Percentiles rank a stretch among this genome's conserved stretches.
Evolutionary conservation across 2,113 vertebrate genomes (phyloP).

Genomic region (human): GRCh38 chr6:60244501-60245000

Average conservation of each 20-base stretch:
- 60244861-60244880: slow-evolving; percentile 21
- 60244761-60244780: slow-evolving; percentile 19
- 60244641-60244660: neutral
- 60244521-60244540: neutral
- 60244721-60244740: neutral
- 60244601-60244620: neutral
- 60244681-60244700: slow-evolving; percentile 27
- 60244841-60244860: slow-evolving; percentile 37
- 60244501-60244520: neutral
- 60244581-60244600: neutral
- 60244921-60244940: neutral
- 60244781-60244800: neutral
- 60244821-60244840: slow-evolving; percentile 50
- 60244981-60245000: slow-evolving; percentile 28
- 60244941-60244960: slow-evolving; percentile 1
- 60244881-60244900: neutral
- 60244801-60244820: neutral
- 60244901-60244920: slow-evolving; percentile 34
- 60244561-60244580: neutral
- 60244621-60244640: neutral
- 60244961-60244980: neutral
- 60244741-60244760: slow-evolving; percentile 45
- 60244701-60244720: neutral
- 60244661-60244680: slow-evolving; percentile 15
- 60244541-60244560: neutral